phyloP scores from a whole-genome alignment of 2,888 invertebrate species.

The Disparrhopalites patrizii region DNA sequence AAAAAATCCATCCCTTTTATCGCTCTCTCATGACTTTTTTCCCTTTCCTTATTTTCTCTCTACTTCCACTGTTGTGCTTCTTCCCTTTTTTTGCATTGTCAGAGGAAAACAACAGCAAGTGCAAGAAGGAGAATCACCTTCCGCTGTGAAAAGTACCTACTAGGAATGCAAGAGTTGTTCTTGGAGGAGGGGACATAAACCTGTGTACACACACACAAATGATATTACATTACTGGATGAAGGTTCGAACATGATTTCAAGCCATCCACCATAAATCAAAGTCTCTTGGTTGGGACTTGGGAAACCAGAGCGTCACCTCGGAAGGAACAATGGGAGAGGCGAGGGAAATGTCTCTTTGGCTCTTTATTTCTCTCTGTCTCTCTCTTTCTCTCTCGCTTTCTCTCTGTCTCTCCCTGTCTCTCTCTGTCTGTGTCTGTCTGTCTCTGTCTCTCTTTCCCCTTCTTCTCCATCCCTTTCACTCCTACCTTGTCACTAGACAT shows the following conservation, averaged over 20 bases:
- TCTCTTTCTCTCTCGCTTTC: too few relatives aligned
- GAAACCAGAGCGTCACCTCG: constrained; percentile 8
- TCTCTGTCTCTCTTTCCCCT: too few relatives aligned
- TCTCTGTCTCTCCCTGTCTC: too few relatives aligned
- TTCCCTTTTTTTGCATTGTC: too few relatives aligned
- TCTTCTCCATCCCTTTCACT: too few relatives aligned
- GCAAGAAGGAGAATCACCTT: background rate
- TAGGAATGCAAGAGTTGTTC: background rate
- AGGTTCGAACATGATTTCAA: background rate
- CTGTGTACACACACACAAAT: background rate
- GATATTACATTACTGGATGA: background rate
- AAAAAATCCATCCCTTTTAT: background rate
- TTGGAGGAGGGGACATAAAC: background rate
- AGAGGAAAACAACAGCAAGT: background rate
- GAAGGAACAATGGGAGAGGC: background rate
- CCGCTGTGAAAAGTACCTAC: background rate
- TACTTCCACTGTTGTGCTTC: background rate
- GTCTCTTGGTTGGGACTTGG: background rate
- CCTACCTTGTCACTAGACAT: too few relatives aligned
- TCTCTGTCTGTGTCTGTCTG: too few relatives aligned
- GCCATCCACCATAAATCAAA: constrained; percentile 14
- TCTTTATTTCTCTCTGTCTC: too few relatives aligned
- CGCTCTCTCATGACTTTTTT: background rate
- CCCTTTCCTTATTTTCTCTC: background rate
- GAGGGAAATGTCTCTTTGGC: too few relatives aligned